Evolutionary conservation across 2,113 vertebrate species (phyloP).

Genomic region (Eubucco bourcierii): DNA sequence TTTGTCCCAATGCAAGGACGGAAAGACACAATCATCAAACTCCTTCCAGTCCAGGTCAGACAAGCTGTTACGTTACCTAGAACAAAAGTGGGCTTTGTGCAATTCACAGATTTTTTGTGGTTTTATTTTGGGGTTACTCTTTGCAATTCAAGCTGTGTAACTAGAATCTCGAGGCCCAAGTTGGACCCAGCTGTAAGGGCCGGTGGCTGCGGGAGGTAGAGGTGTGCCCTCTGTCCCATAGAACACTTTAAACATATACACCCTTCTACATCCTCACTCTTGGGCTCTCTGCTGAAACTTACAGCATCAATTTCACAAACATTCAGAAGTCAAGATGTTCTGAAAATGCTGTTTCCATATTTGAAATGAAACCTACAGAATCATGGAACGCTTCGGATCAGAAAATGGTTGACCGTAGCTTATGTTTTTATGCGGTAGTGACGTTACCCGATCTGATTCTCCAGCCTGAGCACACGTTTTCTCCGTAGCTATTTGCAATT

Average conservation of each 20-base stretch:
- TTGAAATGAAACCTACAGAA: neutral
- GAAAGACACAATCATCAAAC: slow-evolving; percentile 55
- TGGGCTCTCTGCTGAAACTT: neutral
- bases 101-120: neutral
- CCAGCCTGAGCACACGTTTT: neutral
- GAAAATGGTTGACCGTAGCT: neutral
- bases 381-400: neutral
- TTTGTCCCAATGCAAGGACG: slow-evolving; percentile 54
- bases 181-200: fast-evolving
- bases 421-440: neutral
- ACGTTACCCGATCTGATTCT: neutral
- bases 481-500: neutral
- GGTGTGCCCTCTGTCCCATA: neutral
- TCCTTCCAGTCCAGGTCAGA: slow-evolving; percentile 70
- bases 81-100: neutral
- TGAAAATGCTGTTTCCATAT: neutral
- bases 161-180: neutral
- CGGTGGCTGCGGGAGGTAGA: neutral
- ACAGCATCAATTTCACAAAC: neutral
- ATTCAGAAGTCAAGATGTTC: neutral
- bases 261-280: neutral
- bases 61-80: neutral
- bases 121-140: neutral
- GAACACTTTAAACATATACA: neutral
- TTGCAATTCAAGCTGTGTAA: neutral